Percentiles rank a stretch among this genome's conserved stretches.
Conservation (phyloP, 1,140 invertebrate species). For the Teleopsis dalmanni region DNA sequence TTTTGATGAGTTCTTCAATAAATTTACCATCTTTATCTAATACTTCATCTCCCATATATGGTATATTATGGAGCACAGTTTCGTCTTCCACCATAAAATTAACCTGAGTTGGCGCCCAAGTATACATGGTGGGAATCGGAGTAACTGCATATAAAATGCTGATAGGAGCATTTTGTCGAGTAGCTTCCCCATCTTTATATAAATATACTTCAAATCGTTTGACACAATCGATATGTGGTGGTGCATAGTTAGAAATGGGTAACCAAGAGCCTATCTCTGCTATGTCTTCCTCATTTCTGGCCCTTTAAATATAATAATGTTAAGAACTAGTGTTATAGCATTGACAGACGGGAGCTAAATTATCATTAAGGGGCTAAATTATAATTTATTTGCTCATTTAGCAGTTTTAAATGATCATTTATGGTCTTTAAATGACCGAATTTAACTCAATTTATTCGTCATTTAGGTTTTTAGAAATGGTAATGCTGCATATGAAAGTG, state of each 20-base stretch:
- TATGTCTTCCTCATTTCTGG: conserved; percentile 62
- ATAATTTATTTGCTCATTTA: too few species aligned
- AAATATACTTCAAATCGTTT: conserved; percentile 70
- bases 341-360: too few species aligned
- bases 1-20: conserved; percentile 95
- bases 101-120: conserved; percentile 93
- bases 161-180: conserved; percentile 55
- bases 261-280: too few species aligned
- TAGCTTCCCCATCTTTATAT: conserved; percentile 59
- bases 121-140: conserved; percentile 94
- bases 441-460: too few species aligned
- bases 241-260: too few species aligned
- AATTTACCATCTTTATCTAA: conserved; percentile 92
- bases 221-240: conserved; percentile 70
- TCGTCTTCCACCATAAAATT: conserved; percentile 99
- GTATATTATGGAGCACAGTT: conserved; percentile 95
- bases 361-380: too few species aligned
- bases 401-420: too few species aligned
- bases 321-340: conserved; percentile 29
- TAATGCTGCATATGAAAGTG: too few species aligned
- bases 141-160: conserved; percentile 83
- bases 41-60: conserved; percentile 95
- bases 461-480: too few species aligned
- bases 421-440: too few species aligned
- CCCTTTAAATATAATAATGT: conserved; percentile 50